Conservation (phyloP, 2,888 invertebrate species). For the Microctonus hyperodae region DNA sequence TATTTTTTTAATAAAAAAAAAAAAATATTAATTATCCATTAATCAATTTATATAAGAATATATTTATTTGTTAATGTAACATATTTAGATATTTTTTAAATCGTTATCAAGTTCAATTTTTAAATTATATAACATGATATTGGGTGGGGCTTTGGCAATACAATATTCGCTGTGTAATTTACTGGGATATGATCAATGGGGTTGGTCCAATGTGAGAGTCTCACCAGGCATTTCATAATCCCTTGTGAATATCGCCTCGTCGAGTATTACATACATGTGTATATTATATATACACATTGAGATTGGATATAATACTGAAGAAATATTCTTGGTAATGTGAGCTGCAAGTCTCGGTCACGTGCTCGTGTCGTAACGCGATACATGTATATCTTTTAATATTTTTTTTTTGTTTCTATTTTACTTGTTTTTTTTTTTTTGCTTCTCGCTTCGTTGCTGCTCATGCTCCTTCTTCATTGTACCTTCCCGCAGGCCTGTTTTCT, state of each 20-base stretch:
- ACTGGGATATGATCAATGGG: background rate
- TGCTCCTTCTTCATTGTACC: background rate
- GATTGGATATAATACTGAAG: slow-evolving; percentile 3
- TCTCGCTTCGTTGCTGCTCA: background rate
- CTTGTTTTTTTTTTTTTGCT: background rate
- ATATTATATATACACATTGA: background rate
- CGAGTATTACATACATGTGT: background rate
- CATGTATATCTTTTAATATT: slow-evolving; percentile 14
- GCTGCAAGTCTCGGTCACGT: slow-evolving; percentile 21
- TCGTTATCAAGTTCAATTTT: background rate
- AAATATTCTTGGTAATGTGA: slow-evolving; percentile 17
- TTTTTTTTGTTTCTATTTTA: background rate
- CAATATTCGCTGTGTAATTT: background rate
- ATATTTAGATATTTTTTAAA: background rate
- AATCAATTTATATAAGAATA: too few relatives aligned
- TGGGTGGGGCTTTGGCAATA: background rate
- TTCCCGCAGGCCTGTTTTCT: background rate
- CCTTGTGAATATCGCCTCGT: background rate
- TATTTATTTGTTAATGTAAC: too few relatives aligned
- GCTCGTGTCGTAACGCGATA: slow-evolving; percentile 28
- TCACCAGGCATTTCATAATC: background rate
- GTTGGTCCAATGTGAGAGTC: background rate
- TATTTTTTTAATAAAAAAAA: too few relatives aligned
- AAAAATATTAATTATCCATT: too few relatives aligned
- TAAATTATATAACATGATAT: background rate